Conservation (phyloP, 2,113 vertebrate species). For the Carettochelys insculpta region DNA sequence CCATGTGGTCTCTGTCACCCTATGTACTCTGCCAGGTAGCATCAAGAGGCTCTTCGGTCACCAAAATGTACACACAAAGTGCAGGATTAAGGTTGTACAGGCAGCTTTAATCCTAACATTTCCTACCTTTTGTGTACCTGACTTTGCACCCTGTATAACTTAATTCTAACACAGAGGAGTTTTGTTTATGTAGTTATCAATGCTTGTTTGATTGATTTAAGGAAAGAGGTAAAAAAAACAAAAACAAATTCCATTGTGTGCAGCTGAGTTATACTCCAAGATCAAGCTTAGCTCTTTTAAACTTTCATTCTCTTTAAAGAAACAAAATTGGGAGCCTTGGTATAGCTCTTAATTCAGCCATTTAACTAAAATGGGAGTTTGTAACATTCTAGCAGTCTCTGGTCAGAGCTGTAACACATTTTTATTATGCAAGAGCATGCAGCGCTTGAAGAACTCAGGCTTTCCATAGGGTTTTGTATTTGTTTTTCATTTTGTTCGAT, state of each 20-base stretch:
- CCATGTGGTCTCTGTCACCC: not conserved
- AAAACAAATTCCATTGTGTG: not conserved
- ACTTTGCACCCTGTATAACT: not conserved
- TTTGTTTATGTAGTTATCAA: not conserved
- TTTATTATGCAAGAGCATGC: not conserved
- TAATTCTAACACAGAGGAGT: not conserved
- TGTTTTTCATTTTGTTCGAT: constrained; percentile 41
- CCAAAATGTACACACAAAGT: not conserved
- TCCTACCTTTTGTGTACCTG: not conserved
- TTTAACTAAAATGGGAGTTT: not conserved
- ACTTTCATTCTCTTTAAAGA: not conserved
- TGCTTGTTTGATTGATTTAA: too few species aligned
- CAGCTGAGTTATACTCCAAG: not conserved
- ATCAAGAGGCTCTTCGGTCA: not conserved
- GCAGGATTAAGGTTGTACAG: not conserved
- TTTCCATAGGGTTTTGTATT: constrained; percentile 11
- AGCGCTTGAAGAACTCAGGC: not conserved
- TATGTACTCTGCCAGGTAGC: not conserved
- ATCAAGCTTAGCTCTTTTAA: not conserved
- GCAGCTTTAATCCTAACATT: not conserved
- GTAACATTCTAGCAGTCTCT: not conserved
- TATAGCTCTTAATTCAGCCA: not conserved
- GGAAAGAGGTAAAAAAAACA: too few species aligned
- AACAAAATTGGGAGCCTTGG: not conserved
- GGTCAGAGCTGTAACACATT: not conserved